Conservation (phyloP, 2,113 vertebrate genomes). For the Delphinus delphis region DNA sequence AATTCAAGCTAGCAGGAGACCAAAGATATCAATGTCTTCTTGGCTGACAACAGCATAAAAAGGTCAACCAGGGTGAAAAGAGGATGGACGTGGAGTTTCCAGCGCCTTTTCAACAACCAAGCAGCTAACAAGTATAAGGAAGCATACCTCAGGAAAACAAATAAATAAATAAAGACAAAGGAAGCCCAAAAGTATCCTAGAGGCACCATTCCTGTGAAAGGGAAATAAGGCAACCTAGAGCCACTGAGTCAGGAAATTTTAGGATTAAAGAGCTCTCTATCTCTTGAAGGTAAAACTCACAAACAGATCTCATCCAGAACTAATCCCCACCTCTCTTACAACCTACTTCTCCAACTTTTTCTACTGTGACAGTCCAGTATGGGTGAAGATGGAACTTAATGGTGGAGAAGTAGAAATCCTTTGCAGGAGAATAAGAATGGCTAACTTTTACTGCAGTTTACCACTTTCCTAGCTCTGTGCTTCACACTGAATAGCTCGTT, state of each 20-base stretch:
- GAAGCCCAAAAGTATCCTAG: background rate
- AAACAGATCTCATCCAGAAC: background rate
- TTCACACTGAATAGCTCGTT: background rate
- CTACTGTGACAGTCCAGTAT: background rate
- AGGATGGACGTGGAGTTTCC: conserved; percentile 50
- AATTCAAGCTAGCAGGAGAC: conserved; percentile 71
- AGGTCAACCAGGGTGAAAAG: conserved; percentile 73
- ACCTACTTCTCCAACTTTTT: background rate
- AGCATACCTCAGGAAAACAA: background rate
- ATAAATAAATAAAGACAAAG: background rate
- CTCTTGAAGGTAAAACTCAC: conserved; percentile 23
- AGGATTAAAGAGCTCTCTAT: background rate
- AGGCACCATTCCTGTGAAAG: background rate
- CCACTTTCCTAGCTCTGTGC: background rate
- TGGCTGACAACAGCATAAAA: conserved; percentile 74
- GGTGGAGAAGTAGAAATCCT: background rate
- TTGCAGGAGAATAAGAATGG: background rate
- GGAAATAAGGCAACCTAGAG: background rate
- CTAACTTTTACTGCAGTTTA: background rate
- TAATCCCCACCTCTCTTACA: background rate
- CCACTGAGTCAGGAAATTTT: background rate
- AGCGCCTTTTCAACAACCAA: conserved; percentile 64
- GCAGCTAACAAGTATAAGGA: conserved; percentile 19
- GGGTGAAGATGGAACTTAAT: background rate
- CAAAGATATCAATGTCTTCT: conserved; percentile 70